Base-by-base conservation (phyloP, 1,140 invertebrate genomes). In the Potamilus streckersoni region DNA sequence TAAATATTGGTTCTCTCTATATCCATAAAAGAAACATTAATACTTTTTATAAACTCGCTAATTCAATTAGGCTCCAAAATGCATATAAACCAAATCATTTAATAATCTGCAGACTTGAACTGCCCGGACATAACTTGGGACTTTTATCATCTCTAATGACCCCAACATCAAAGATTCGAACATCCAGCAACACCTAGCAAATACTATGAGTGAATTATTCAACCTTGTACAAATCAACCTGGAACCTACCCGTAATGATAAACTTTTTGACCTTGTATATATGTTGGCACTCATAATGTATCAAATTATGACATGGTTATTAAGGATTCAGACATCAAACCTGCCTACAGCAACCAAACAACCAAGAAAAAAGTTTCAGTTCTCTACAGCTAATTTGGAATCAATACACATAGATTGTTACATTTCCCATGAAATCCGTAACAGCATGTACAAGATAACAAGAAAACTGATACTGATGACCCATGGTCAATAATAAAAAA, bases 301-400 rank as follows among this genome's bases (percentile, higher is more conserved):
- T 76, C 74, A 17, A 58, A 76, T 57, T 69, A 76, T 20, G 69
- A 73, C 61, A 73, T 76, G 63, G 27, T 74, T 13, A 76, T 67
- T 2, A 76, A 15, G 11, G 71, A 72, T 60, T 63, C 49, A 16
- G 71, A 72, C 13, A 72, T 49, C 15, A 72, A 72, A 79, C 69
- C 65, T 38, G 31, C 55, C 61, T 27, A 58, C 60, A 56, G 20
- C 38, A 23, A 61, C 72, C 17, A 60, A 57, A 62, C 65, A 60
- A 60, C 68, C 8, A 27, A 63, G 19, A 80, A 76, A 64, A 23
- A 60, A 3, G 23, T 76, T 66, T 60, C 62, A 61, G 16, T 80
- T 38, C 64, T 16, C 14, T 13, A 74, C 64, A 38, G 61, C 75
- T 60, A 60, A 77, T 23, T 80, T 70, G 73, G 70, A 69, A 12